phyloP scores from a whole-genome alignment of 2,888 invertebrate species.

The Ganaspis brasiliensis region DNA sequence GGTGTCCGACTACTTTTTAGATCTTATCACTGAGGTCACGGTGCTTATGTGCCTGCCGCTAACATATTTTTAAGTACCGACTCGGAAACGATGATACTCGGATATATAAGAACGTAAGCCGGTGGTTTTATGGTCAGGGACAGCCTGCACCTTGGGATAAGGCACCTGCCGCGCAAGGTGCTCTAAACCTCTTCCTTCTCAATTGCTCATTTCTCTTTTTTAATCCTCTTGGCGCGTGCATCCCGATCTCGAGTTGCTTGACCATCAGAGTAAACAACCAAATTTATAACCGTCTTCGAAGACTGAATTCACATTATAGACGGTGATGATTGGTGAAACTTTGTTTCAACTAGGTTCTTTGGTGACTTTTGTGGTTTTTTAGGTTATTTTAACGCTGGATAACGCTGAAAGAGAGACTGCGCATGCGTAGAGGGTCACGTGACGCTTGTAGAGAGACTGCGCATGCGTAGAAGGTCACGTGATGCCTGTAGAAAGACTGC shows the following conservation, averaged over 20 bases:
- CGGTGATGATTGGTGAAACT: no score
- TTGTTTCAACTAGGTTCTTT: no score
- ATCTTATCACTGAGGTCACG: constrained; percentile 80
- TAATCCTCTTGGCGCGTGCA: constrained; percentile 21
- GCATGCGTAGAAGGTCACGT: no score
- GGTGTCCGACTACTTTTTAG: constrained; percentile 69
- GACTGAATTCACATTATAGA: background rate
- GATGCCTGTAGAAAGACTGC: no score
- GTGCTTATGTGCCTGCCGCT: constrained; percentile 77
- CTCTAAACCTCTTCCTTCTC: constrained; percentile 67
- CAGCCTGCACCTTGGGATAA: constrained; percentile 63
- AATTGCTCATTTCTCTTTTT: constrained; percentile 47
- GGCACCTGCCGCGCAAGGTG: constrained; percentile 80
- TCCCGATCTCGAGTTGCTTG: constrained; percentile 19
- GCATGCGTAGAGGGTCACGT: no score
- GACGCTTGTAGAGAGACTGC: no score
- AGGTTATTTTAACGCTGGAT: no score
- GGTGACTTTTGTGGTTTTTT: no score
- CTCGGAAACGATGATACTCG: constrained; percentile 59
- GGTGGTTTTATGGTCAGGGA: constrained; percentile 68
- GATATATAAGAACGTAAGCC: constrained; percentile 50
- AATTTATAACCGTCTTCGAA: constrained; percentile 13
- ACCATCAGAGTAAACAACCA: constrained; percentile 30
- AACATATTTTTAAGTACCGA: constrained; percentile 79
- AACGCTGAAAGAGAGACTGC: no score